Percentiles rank a stretch among this genome's conserved stretches.
Evolutionary conservation across 2,888 invertebrate species (phyloP).

Genomic region (Phrixothrix hirtus): DNA sequence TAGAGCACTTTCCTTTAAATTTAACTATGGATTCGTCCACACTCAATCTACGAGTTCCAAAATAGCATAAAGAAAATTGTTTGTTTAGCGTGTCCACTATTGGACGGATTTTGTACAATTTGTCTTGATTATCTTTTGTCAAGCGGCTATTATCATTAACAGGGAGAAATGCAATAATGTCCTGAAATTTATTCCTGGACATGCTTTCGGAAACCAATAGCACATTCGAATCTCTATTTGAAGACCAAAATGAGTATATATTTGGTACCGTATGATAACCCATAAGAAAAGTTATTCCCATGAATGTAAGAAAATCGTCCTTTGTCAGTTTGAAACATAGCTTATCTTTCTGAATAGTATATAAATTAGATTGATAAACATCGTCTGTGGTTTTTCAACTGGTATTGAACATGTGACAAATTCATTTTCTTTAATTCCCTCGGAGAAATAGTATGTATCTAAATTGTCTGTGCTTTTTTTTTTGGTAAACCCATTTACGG

Average conservation of each 20-base stretch:
- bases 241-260: conserved; percentile 1
- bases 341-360: neutral
- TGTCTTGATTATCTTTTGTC: conserved; percentile 22
- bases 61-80: conserved; percentile 3
- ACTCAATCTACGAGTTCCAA: neutral
- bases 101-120: conserved; percentile 28
- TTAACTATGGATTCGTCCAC: conserved; percentile 37
- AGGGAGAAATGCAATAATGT: conserved; percentile 26
- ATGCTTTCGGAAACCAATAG: conserved; percentile 21
- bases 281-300: conserved; percentile 1
- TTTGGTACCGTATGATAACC: conserved; percentile 6
- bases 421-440: too few species aligned
- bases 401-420: too few species aligned
- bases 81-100: conserved; percentile 22
- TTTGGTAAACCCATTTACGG: too few species aligned
- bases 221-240: conserved; percentile 12
- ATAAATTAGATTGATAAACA: neutral
- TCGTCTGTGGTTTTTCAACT: too few species aligned
- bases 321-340: neutral
- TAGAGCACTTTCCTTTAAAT: conserved; percentile 34
- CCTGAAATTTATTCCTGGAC: conserved; percentile 22
- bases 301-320: neutral
- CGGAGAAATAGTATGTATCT: too few species aligned
- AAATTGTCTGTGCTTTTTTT: too few species aligned
- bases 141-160: conserved; percentile 27